Conservation (phyloP, 1,140 invertebrate species). For the Lepidurus packardi region DNA sequence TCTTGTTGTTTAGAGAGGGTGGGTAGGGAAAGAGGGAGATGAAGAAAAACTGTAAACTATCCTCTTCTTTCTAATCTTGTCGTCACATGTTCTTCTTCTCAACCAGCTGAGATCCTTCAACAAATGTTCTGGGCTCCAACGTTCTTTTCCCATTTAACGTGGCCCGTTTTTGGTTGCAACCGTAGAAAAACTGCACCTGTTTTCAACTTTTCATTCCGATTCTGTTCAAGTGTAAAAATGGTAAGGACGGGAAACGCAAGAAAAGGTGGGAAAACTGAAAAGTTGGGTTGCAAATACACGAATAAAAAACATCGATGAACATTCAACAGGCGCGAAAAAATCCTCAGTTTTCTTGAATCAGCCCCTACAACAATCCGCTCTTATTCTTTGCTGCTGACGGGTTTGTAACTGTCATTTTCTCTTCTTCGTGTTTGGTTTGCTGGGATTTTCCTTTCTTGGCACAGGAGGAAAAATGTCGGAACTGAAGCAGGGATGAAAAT, state of each 20-base stretch:
- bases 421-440: neutral
- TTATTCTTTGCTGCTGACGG: neutral
- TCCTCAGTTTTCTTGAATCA: neutral
- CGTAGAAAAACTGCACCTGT: neutral
- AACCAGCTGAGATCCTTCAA: slow-evolving; percentile 1
- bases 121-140: neutral
- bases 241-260: neutral
- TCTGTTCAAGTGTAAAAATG: neutral
- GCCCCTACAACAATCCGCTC: neutral
- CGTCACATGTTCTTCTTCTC: neutral
- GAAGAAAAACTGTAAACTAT: neutral
- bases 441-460: neutral
- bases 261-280: neutral
- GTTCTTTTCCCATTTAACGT: neutral
- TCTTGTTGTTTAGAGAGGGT: slow-evolving; percentile 6
- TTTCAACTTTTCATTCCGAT: neutral
- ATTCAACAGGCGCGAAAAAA: slow-evolving; percentile 8
- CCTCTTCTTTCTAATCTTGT: neutral
- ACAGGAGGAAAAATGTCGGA: neutral
- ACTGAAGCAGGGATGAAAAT: neutral
- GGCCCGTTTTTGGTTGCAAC: neutral
- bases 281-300: neutral
- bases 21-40: neutral
- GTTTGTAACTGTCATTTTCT: neutral
- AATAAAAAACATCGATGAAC: slow-evolving; percentile 11